Base-by-base conservation (phyloP, 2,888 invertebrate species). In the Sepioteuthis lessoniana region DNA sequence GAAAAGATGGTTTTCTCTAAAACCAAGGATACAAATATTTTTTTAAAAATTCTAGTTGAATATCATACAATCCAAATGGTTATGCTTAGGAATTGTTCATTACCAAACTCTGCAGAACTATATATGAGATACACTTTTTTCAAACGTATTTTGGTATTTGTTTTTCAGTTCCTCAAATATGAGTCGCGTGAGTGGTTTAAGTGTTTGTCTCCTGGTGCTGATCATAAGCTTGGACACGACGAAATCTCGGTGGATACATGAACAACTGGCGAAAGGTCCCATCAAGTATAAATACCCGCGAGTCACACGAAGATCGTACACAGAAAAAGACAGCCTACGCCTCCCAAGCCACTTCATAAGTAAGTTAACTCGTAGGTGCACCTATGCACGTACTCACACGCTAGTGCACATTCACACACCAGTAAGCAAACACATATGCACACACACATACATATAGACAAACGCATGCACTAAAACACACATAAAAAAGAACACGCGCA, bases 371-470 rank as follows among this genome's bases (percentile, higher is more conserved):
- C n/a, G 5, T 8, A 76, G 10, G 7, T n/a, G 0, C 13, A 8
- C 76, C 7, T 19, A 2, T 3, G 0, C 16, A 0, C n/a, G 7
- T n/a, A 31, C 16, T 7, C 16, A n/a, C n/a, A n/a, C n/a, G n/a
- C n/a, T n/a, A n/a, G n/a, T n/a, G n/a, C n/a, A n/a, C n/a, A n/a
- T n/a, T n/a, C n/a, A n/a, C n/a, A n/a, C n/a, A n/a, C n/a, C n/a
- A n/a, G n/a, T n/a, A n/a, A n/a, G n/a, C n/a, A n/a, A n/a, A n/a
- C 3, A 42, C 42, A 13, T 55, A 1, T 60, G 2, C 31, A 28
- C 25, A 60, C 31, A 60, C 28, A 55, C 28, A 55, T 25, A 55
- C 28, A 55, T n/a, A n/a, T n/a, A n/a, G n/a, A n/a, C n/a, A n/a
- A n/a, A n/a, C 7, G 42, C 3, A 42, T n/a, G n/a, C 42, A 13